Evolutionary conservation across 2,797 vertebrate genomes (phyloP).

Genomic region (Chiropotes sagulatus): DNA sequence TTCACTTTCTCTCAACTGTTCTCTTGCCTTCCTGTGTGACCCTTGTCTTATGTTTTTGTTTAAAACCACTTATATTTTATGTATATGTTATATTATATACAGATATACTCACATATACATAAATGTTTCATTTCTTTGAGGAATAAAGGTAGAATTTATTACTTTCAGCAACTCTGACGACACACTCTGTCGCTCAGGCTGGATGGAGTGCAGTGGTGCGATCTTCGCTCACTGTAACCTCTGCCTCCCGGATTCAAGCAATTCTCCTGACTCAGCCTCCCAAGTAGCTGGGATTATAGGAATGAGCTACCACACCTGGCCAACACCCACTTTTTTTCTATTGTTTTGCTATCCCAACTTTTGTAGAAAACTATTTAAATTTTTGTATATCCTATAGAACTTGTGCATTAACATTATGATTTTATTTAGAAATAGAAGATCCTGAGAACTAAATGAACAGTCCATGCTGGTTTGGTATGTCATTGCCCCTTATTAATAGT

Average conservation of each 20-base stretch:
- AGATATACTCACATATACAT: neutral
- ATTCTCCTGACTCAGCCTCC: neutral
- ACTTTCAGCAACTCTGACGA: neutral
- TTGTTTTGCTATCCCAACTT: neutral
- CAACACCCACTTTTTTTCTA: neutral
- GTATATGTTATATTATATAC: neutral
- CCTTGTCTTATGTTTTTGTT: neutral
- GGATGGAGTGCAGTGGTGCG: neutral
- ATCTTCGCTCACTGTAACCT: neutral
- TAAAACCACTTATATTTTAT: neutral
- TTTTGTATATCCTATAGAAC: neutral
- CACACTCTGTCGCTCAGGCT: neutral
- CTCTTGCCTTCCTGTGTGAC: neutral
- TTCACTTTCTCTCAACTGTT: neutral
- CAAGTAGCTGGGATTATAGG: neutral
- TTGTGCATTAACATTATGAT: neutral
- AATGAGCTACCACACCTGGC: neutral
- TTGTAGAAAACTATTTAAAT: neutral
- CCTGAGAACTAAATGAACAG: neutral
- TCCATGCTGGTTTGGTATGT: neutral
- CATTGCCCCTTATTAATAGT: neutral
- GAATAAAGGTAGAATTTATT: neutral
- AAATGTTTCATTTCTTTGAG: neutral
- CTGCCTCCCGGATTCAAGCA: neutral
- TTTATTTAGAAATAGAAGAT: neutral